Evolutionary conservation across 2,113 vertebrate species (phyloP).

Genomic region (Mustela nigripes): DNA sequence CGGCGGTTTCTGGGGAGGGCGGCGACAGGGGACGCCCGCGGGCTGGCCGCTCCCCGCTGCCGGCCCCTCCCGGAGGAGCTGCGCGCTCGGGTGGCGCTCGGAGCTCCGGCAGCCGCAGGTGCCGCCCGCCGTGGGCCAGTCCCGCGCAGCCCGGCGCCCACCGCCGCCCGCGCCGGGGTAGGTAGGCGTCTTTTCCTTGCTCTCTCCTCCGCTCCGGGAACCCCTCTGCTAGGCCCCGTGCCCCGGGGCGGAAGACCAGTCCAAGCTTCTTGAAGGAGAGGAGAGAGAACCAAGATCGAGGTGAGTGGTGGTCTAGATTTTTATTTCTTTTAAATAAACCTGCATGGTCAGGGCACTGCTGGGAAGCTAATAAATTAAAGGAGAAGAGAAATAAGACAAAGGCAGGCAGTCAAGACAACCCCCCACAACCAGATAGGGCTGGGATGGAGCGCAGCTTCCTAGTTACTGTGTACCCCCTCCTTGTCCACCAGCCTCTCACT

Average conservation of each 20-base stretch:
- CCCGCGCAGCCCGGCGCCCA: not conserved
- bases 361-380: slow-evolving; percentile 52
- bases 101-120: slow-evolving; percentile 37
- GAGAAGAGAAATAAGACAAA: not conserved
- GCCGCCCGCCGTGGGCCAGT: not conserved
- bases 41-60: not conserved
- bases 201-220: not conserved
- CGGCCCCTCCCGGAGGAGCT: not conserved
- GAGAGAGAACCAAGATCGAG: not conserved
- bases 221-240: not conserved
- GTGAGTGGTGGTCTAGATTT: slow-evolving; percentile 6
- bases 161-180: not conserved
- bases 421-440: not conserved
- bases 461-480: not conserved
- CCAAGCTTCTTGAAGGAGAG: not conserved
- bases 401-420: accelerated
- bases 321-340: not conserved
- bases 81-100: not conserved
- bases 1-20: not conserved
- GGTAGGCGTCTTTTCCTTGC: not conserved
- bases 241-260: not conserved
- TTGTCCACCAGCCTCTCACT: not conserved
- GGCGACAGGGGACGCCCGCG: not conserved
- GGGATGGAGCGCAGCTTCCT: not conserved
- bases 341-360: not conserved